Conservation (phyloP, 1,140 invertebrate species). For the Bombus balteatus region DNA sequence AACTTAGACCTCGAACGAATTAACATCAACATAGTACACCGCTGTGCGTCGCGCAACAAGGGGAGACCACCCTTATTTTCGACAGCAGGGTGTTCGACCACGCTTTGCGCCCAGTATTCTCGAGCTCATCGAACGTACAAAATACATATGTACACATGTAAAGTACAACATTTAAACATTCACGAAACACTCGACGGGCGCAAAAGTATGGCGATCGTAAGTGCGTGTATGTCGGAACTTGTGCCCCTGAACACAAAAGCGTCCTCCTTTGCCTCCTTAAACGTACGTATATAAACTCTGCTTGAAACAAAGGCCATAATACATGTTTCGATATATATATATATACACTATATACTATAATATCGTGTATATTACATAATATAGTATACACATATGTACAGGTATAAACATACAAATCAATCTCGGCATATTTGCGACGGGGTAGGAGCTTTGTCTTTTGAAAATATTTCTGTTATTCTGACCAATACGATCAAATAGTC, state of each 20-base stretch:
- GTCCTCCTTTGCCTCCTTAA: background rate
- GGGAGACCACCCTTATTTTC: slow-evolving; percentile 6
- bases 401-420: slow-evolving; percentile 55
- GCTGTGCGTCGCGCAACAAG: background rate
- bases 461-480: background rate
- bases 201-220: slow-evolving; percentile 5
- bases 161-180: slow-evolving; percentile 46
- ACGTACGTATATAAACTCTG: slow-evolving; percentile 38
- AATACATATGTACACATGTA: slow-evolving; percentile 50
- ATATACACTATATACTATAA: slow-evolving; percentile 52
- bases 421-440: slow-evolving; percentile 19
- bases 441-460: background rate
- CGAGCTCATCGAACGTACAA: slow-evolving; percentile 34
- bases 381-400: slow-evolving; percentile 57
- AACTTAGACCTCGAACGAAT: background rate
- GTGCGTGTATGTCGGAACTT: background rate
- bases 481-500: background rate
- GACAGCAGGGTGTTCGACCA: background rate
- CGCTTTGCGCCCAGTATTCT: background rate
- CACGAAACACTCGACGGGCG: slow-evolving; percentile 22
- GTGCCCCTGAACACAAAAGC: slow-evolving; percentile 32
- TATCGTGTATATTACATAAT: slow-evolving; percentile 53
- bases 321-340: slow-evolving; percentile 35
- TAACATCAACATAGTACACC: background rate
- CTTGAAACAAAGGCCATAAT: slow-evolving; percentile 51